Evolutionary conservation across 2,113 vertebrate genomes (phyloP), one percentile per base, ranked within the genome.

Genomic region (Herpetotheres cachinnans): DNA sequence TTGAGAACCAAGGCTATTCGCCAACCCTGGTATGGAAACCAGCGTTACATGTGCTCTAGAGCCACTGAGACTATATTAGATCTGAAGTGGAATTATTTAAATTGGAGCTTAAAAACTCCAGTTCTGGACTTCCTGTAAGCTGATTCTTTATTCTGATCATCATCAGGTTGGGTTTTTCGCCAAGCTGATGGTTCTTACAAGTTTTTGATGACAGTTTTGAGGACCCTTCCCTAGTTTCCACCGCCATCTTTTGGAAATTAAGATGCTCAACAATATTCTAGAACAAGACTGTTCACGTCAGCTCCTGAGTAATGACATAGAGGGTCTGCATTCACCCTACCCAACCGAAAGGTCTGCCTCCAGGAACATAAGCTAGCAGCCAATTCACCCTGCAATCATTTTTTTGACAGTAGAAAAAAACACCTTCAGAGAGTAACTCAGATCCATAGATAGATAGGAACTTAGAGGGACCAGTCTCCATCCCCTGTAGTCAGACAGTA

Each of bases 11-110:
- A 14, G 16, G 27, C 16, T 63, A 76, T 46, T 19, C 34, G 6
- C 18, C 70, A 92, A 7, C 13, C 24, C 67, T 56, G 8, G 18
- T 29, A 59, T 11, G 9, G 49, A 77, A 92, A 42, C 6, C 14
- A 42, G 24, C 0, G 0, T 38, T 76, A 1, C 3, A 47, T 20
- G 34, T 32, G 1, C 44, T 50, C 32, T 6, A 46, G 32, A 27
- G 22, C 63, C n/a, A n/a, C 6, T 3, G 19, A 88, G 10, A 40
- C 13, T 22, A 17, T 17, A 27, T 1, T 22, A 70, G 11, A 7
- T 49, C 29, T 88, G 55, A 66, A 42, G 52, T 40, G 14, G 17
- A 73, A 42, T 26, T 62, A 32, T 32, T 79, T 55, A 67, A 72
- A 72, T 3, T 46, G 8, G 14, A 72, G 10, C 25, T 36, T 67